Evolutionary conservation across 2,888 invertebrate species (phyloP).

Genomic region (Alentia gelatinosa): DNA sequence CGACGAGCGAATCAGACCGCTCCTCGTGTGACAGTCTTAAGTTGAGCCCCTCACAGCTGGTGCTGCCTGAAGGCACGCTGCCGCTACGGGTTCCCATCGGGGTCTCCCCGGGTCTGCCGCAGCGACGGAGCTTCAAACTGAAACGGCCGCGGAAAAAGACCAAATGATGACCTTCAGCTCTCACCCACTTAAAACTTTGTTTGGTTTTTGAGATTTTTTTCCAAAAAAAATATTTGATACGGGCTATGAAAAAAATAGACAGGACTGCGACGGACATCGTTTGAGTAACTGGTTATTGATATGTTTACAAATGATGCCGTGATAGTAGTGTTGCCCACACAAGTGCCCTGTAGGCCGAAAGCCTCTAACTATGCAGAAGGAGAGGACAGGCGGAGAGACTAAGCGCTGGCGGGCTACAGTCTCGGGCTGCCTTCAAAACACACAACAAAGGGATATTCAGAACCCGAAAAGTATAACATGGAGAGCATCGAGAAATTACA

Average conservation of each 20-base stretch:
- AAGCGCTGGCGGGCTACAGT: not conserved
- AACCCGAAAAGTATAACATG: not conserved
- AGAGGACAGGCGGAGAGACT: not conserved
- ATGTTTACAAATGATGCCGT: not conserved
- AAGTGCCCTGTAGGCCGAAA: slow-evolving; percentile 11
- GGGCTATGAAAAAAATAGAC: not conserved
- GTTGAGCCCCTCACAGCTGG: not conserved
- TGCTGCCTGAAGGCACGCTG: not conserved
- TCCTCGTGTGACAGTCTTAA: not conserved
- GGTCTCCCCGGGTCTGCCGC: slow-evolving; percentile 5
- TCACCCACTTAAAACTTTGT: not conserved
- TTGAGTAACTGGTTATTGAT: not conserved
- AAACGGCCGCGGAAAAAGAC: not conserved
- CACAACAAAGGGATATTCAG: not conserved
- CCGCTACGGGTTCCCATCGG: not conserved
- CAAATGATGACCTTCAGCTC: not conserved
- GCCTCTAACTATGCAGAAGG: slow-evolving; percentile 18
- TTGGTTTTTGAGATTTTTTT: not conserved
- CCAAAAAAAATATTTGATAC: not conserved
- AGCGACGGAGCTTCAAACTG: slow-evolving; percentile 2
- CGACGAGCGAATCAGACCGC: not conserved
- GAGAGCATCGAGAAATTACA: not conserved
- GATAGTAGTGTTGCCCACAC: not conserved
- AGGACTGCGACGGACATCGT: not conserved
- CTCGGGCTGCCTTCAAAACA: too few species aligned